Conservation (phyloP, 2,113 vertebrate genomes). For the Dasyprocta punctata region DNA sequence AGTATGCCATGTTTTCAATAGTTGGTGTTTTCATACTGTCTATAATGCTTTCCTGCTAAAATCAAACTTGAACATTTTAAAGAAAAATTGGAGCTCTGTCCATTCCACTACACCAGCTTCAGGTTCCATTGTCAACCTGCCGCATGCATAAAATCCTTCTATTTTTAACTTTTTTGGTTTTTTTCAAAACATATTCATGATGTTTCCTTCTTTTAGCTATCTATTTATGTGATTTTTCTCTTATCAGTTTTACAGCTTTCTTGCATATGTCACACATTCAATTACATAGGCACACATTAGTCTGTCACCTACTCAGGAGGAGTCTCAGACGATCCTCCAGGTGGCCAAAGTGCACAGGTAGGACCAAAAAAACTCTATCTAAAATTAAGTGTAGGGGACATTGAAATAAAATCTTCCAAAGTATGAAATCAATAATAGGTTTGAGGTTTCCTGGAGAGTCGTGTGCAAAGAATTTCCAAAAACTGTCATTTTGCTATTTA, state of each 20-base stretch:
- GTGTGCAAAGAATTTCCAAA: slow-evolving; percentile 76
- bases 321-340: slow-evolving; percentile 50
- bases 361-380: not conserved
- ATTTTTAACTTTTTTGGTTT: slow-evolving; percentile 79
- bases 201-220: slow-evolving; percentile 83
- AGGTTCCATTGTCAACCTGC: not conserved
- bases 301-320: slow-evolving; percentile 68
- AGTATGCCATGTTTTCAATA: not conserved
- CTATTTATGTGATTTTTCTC: slow-evolving; percentile 79
- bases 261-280: slow-evolving; percentile 84
- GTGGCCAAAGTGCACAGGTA: slow-evolving; percentile 66
- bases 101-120: not conserved
- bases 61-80: not conserved
- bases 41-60: not conserved
- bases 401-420: slow-evolving; percentile 37
- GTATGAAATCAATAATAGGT: slow-evolving; percentile 83
- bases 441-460: slow-evolving; percentile 74
- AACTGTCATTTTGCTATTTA: slow-evolving; percentile 78
- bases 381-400: not conserved
- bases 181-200: slow-evolving; percentile 80
- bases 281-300: slow-evolving; percentile 77
- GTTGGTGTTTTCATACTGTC: not conserved
- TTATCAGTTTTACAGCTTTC: slow-evolving; percentile 81
- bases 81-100: not conserved
- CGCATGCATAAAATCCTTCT: slow-evolving; percentile 82